A percentile compares a stretch with the other conserved stretches of the same genome.
These are phyloP conservation scores for Muntiacus reevesi DNA, from an alignment of 2,113 vertebrate genomes.

Conservation along the genomic window DNA sequence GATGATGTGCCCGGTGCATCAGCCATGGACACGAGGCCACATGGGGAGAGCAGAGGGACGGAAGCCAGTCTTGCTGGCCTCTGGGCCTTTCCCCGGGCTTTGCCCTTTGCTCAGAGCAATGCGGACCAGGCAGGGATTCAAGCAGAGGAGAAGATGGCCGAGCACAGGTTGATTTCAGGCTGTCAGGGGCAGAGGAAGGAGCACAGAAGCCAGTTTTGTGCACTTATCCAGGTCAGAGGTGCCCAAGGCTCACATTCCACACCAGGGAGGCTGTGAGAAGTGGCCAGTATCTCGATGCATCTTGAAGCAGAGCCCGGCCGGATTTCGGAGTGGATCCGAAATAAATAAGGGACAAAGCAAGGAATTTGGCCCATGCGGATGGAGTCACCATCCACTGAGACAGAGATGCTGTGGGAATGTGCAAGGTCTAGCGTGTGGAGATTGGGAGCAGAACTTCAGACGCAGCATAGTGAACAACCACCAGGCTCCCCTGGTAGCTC, in stretches of 20 bases:
- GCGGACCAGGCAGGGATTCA: background rate
- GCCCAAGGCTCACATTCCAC: rapidly evolving
- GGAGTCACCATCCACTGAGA: background rate
- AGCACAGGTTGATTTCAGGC: background rate
- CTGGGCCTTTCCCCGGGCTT: background rate
- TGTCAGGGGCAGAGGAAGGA: background rate
- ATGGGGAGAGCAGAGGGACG: background rate
- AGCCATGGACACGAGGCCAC: background rate
- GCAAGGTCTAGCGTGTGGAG: background rate
- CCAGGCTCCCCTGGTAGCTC: background rate
- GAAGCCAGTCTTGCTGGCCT: too few relatives aligned
- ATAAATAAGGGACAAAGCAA: background rate
- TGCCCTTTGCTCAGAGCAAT: background rate
- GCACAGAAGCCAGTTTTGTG: background rate
- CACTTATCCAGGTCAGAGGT: background rate
- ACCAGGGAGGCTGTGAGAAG: background rate
- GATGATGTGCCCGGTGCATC: rapidly evolving
- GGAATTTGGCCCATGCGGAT: background rate
- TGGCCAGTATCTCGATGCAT: background rate
- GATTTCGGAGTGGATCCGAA: background rate
- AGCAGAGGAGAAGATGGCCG: background rate
- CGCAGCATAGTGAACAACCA: background rate
- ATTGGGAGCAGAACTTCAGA: background rate
- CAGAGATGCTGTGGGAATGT: background rate
- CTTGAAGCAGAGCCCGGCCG: background rate